A percentile compares a stretch with the other conserved stretches of the same genome.
phyloP scores from a whole-genome alignment of 2,888 invertebrate genomes.

The Mycogona germanica region DNA sequence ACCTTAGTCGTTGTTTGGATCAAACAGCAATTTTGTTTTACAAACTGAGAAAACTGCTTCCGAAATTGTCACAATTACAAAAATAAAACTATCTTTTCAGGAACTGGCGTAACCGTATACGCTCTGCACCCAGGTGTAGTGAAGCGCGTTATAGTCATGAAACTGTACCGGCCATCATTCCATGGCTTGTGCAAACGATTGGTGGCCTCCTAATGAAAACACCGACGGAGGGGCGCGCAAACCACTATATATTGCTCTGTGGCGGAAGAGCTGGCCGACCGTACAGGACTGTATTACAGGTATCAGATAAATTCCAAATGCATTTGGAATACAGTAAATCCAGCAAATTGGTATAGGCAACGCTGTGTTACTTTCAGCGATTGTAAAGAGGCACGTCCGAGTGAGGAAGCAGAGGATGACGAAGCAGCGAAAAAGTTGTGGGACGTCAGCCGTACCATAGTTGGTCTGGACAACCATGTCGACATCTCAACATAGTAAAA shows the following conservation, averaged over 20 bases:
- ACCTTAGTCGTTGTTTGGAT: no score
- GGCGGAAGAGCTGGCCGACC: slow-evolving; percentile 46
- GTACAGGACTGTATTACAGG: slow-evolving; percentile 60
- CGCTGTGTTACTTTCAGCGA: no score
- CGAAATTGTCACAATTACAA: no score
- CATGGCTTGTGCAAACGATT: slow-evolving; percentile 51
- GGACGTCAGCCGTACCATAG: slow-evolving; percentile 45
- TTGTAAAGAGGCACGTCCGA: slow-evolving; percentile 40
- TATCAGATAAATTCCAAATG: no score
- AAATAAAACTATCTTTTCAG: no score
- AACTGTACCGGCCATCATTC: slow-evolving; percentile 45
- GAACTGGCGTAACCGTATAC: slow-evolving; percentile 60
- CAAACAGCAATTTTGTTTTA: no score
- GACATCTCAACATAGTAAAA: no score
- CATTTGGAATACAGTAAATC: no score
- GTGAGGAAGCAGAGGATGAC: slow-evolving; percentile 43
- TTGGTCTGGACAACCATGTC: not conserved
- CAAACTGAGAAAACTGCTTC: no score
- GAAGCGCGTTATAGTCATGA: slow-evolving; percentile 60
- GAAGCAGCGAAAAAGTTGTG: slow-evolving; percentile 53
- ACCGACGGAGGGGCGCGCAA: slow-evolving; percentile 56
- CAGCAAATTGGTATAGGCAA: no score
- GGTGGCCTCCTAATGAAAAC: slow-evolving; percentile 60
- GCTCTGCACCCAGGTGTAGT: slow-evolving; percentile 75
- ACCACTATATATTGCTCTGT: slow-evolving; percentile 53